These are phyloP conservation scores for Osmerus eperlanus DNA, from an alignment of 2,113 vertebrate species.

Conservation along the genomic window DNA sequence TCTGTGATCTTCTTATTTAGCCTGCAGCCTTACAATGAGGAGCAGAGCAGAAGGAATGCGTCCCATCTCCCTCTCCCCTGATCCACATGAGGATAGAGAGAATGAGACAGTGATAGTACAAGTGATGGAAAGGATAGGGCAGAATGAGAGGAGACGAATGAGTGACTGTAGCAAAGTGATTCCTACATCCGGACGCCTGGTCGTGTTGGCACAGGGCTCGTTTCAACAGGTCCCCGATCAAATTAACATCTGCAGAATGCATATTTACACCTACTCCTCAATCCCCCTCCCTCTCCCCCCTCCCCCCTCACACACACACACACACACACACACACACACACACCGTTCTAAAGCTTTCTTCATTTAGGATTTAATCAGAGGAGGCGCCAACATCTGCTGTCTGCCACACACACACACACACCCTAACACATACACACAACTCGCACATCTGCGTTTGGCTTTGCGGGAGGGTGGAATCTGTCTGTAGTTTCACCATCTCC, in stretches of 20 bases:
- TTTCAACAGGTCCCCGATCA: conserved; percentile 44
- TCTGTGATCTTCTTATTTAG: too few species aligned
- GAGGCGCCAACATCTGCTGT: conserved; percentile 46
- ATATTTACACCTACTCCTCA: conserved; percentile 38
- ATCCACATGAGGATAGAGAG: conserved; percentile 7
- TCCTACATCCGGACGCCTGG: conserved; percentile 14
- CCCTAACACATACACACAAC: conserved; percentile 28
- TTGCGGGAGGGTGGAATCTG: not conserved
- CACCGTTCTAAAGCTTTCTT: conserved; percentile 39
- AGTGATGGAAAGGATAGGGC: not conserved
- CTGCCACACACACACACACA: conserved; percentile 36
- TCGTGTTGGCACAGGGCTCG: conserved; percentile 29
- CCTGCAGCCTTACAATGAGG: too few species aligned
- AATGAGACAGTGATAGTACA: not conserved
- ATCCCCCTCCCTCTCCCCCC: not conserved
- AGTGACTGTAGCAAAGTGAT: not conserved
- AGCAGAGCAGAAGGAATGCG: conserved; percentile 6
- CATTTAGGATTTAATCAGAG: conserved; percentile 68
- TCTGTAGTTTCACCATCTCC: not conserved
- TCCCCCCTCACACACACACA: conserved; percentile 9
- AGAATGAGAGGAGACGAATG: not conserved
- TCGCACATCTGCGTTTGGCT: conserved; percentile 17
- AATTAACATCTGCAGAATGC: conserved; percentile 32
- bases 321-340: conserved; percentile 27
- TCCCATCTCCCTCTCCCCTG: too few species aligned